phyloP scores from a whole-genome alignment of 2,113 vertebrate species.

The Petroica traversi region DNA sequence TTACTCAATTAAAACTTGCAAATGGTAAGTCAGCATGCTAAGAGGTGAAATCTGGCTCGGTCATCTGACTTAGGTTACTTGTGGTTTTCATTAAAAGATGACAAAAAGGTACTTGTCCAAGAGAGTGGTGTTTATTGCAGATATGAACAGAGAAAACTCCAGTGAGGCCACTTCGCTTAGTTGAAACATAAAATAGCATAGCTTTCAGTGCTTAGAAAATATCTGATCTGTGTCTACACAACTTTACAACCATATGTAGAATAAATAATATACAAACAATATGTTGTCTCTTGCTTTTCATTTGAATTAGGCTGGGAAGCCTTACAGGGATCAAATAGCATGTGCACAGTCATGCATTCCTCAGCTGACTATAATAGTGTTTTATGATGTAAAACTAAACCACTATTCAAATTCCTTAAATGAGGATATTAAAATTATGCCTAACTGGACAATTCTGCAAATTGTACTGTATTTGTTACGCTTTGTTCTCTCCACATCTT shows the following conservation, averaged over 20 bases:
- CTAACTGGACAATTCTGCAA: not conserved
- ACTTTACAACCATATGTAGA: not conserved
- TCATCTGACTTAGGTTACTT: not conserved
- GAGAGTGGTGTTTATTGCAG: not conserved
- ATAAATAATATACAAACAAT: not conserved
- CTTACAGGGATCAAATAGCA: not conserved
- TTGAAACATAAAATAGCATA: not conserved
- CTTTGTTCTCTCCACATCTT: not conserved
- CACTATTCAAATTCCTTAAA: not conserved
- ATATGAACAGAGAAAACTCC: not conserved
- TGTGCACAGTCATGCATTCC: not conserved
- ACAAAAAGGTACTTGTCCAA: not conserved
- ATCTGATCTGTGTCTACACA: not conserved
- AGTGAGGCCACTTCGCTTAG: not conserved
- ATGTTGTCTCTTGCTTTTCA: not conserved
- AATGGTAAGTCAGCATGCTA: not conserved
- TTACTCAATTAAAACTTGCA: not conserved
- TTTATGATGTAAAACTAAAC: not conserved
- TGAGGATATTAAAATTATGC: not conserved
- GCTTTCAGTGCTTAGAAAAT: not conserved
- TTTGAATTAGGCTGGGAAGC: slow-evolving; percentile 17
- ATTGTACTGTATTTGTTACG: not conserved
- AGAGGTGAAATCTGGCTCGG: not conserved
- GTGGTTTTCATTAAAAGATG: not conserved
- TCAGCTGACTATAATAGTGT: not conserved